These are phyloP conservation scores for Hypercompe scribonia DNA, from an alignment of 2,888 invertebrate species.

Conservation along the genomic window DNA sequence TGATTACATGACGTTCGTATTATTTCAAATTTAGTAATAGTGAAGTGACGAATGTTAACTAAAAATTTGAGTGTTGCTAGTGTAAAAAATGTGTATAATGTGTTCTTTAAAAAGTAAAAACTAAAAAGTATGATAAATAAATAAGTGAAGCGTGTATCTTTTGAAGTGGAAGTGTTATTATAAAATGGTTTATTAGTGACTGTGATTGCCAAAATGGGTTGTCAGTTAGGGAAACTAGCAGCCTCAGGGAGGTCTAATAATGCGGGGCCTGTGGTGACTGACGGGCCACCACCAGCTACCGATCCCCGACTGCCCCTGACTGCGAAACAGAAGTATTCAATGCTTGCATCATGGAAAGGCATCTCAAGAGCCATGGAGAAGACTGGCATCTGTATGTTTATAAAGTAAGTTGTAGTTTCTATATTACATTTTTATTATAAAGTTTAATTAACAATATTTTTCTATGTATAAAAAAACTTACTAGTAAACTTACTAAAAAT, in stretches of 20 bases:
- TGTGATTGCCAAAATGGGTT: conserved; percentile 87
- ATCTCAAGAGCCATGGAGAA: conserved; percentile 95
- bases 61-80: conserved; percentile 14
- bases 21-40: conserved; percentile 18
- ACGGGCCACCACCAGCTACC: conserved; percentile 89
- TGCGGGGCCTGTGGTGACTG: conserved; percentile 77
- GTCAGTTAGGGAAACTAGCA: conserved; percentile 92
- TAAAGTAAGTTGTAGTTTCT: conserved; percentile 90
- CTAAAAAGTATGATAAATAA: conserved; percentile 22
- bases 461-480: too few relatives aligned
- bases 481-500: too few relatives aligned
- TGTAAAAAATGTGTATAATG: conserved; percentile 15
- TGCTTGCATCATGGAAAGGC: conserved; percentile 96
- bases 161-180: conserved; percentile 26
- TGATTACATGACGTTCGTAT: conserved; percentile 30
- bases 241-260: conserved; percentile 81
- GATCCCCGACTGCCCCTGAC: conserved; percentile 94
- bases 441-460: too few relatives aligned
- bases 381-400: conserved; percentile 96
- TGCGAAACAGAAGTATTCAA: conserved; percentile 94
- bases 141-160: conserved; percentile 19
- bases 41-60: conserved; percentile 15
- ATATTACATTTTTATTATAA: too few relatives aligned
- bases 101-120: conserved; percentile 15
- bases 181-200: conserved; percentile 47